Base-by-base conservation (phyloP, 2,888 invertebrate genomes). In the Hartigia nigra region DNA sequence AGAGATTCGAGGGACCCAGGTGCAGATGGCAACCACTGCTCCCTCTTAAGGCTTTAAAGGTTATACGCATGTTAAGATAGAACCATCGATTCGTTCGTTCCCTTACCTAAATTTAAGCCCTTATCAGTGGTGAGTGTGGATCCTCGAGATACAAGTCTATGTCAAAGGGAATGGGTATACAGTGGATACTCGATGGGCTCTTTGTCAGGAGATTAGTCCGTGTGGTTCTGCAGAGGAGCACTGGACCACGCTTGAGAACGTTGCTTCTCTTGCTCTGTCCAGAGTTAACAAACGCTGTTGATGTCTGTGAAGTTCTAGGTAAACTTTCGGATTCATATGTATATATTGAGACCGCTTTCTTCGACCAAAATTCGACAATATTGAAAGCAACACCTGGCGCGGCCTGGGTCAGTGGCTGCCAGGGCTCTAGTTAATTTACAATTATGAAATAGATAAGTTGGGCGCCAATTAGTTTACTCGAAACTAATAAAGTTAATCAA, bases 101-200 rank as follows among this genome's bases (percentile, higher is more conserved):
- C 79, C 74, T 76, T 74, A 75, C 77, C 85, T 85, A 87, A 88
- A 86, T 86, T 87, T 81, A 81, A 81, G 84, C 87, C 86, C 85
- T 89, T 88, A 88, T 86, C 87, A 79, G 82, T 80, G 82, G 70
- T 78, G 82, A 80, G 85, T 85, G 88, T 87, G 85, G 83, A 72
- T 32, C 85, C 81, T 81, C 81, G 87, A 88, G 88, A 89, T 89
- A 87, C 86, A 84, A 82, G 82, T 78, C 79, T 86, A 86, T 85
- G 86, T 88, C 88, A 87, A 88, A 86, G 88, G 86, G 89, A 88
- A 89, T 88, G 86, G 77, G 75, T 75, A 74, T 31, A 75, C 86
- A 87, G 89, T 91, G 91, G 90, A 91, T 90, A 90, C 84, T 86
- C 89, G 87, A 90, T 90, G 85, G 87, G 84, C 87, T 86, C 88